Base-by-base conservation (phyloP, 2,797 vertebrate species). In the Thalassophryne amazonica region DNA sequence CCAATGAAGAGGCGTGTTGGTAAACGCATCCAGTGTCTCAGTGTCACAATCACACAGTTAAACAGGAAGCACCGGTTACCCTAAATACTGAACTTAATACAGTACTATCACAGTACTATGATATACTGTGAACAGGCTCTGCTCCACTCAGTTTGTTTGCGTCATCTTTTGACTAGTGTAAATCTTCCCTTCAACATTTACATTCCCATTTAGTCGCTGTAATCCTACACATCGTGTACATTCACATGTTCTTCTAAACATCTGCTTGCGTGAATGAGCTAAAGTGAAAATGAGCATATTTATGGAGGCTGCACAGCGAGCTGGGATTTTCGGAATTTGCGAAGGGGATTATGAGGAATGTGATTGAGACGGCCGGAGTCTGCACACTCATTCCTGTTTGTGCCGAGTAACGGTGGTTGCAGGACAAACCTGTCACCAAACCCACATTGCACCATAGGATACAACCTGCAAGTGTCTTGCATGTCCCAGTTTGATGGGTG, bases 331-430 rank as follows among this genome's bases (percentile, higher is more conserved):
- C 14, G 5, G 42, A 73, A 61, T 76, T 61, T 46, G 10, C 72
- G 67, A 65, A 46, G 66, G 32, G 64, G 77, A 86, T 86, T 85
- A 83, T 57, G 55, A 55, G 48, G 70, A 81, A 71, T 78, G 73
- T 80, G 24, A 76, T 83, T 80, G 36, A 70, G 81, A 60, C 20
- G 11, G 46, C 45, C 67, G 52, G 43, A 76, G 66, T 49, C 67
- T 73, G 61, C 59, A 62, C 35, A 20, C 49, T 62, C 53, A 20
- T 55, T 64, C 63, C 34, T 56, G 70, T 58, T 35, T 28, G 38
- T 69, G 52, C 33, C 40, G 65, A 37, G 20, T 29, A 27, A 63
- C 10, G 50, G 40, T 67, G 51, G 23, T 51, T 33, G 38, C 32
- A 22, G 28, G 12, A 36, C 25, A 56, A n/a, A 12, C 6, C n/a